Evolutionary conservation across 2,113 vertebrate genomes (phyloP), one percentile per base, ranked within the genome.

Genomic region (Gallinago paraguaiae): DNA sequence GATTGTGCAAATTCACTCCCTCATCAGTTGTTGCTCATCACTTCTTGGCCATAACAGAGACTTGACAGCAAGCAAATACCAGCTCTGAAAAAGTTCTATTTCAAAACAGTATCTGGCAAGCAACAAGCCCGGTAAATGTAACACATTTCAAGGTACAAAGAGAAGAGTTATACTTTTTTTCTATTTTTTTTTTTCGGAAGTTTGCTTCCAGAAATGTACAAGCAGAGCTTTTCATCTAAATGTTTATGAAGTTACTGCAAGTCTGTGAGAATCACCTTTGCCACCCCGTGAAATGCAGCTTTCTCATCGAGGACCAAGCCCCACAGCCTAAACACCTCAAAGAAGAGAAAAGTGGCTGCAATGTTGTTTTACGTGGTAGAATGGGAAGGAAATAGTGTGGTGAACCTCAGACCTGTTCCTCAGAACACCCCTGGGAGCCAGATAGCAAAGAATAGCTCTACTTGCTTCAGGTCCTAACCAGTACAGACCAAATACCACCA

Each of bases 1-100:
- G 92, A 96, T 95, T 94, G 96, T 96, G 88, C 92, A 93, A 91
- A 96, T 89, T 93, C 65, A 83, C 56, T 77, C 82, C 59, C 56
- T 81, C 3, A 6, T 75, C 57, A 50, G 85, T 50, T 1, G 6
- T 35, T 70, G 67, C 50, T 92, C 81, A 54, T 19, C 41, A 10
- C 5, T 2, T 60, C 82, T 60, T 72, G 84, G 92, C 48, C 76
- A 80, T 79, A 64, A 67, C 70, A 41, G 67, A 84, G 80, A 90
- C 45, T 71, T 72, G 61, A 78, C 72, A 93, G 72, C 76, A 93
- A 81, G 79, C 54, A 88, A 87, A 93, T 15, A 86, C 33, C 59
- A 83, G 59, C 91, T 86, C 50, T 70, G 71, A 74, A 61, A 67
- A 83, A 83, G 77, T 74, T 89, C 28, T 1, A 27, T 92, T 84